These are phyloP conservation scores for Leptinotarsa juncta DNA, from an alignment of 2,888 invertebrate genomes.

Conservation along the genomic window DNA sequence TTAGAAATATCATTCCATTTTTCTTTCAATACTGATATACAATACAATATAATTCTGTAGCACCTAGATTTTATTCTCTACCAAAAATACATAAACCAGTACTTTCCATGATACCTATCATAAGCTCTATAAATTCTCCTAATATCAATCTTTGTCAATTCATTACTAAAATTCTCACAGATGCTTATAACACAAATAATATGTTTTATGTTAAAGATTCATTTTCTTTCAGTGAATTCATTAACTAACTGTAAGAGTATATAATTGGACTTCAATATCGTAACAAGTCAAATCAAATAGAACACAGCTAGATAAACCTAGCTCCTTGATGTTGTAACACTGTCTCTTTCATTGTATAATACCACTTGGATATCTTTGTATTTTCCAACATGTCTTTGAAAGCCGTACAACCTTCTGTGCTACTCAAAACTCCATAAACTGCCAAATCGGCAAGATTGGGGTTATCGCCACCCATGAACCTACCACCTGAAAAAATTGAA, in stretches of 20 bases:
- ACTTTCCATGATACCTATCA: no score
- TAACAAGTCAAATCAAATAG: neutral
- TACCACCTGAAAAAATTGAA: conserved; percentile 41
- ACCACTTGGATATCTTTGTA: conserved; percentile 85
- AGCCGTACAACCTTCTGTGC: conserved; percentile 93
- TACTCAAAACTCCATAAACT: conserved; percentile 89
- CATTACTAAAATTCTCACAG: no score
- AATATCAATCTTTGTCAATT: no score
- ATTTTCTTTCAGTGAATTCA: no score
- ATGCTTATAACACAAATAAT: no score
- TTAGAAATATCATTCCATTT: no score
- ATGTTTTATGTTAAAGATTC: no score
- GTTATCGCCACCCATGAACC: conserved; percentile 86
- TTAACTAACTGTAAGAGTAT: neutral
- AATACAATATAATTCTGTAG: no score
- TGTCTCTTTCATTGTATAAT: conserved; percentile 76
- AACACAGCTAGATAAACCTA: conserved; percentile 48
- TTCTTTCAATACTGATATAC: no score
- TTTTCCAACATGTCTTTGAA: conserved; percentile 83
- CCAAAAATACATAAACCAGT: no score
- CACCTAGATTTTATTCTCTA: no score
- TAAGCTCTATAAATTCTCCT: no score
- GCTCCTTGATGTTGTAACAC: conserved; percentile 73
- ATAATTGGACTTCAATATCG: neutral
- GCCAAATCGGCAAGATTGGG: conserved; percentile 95